These are phyloP conservation scores for Hemicordylus capensis DNA, from an alignment of 2,113 vertebrate genomes.

Conservation along the genomic window DNA sequence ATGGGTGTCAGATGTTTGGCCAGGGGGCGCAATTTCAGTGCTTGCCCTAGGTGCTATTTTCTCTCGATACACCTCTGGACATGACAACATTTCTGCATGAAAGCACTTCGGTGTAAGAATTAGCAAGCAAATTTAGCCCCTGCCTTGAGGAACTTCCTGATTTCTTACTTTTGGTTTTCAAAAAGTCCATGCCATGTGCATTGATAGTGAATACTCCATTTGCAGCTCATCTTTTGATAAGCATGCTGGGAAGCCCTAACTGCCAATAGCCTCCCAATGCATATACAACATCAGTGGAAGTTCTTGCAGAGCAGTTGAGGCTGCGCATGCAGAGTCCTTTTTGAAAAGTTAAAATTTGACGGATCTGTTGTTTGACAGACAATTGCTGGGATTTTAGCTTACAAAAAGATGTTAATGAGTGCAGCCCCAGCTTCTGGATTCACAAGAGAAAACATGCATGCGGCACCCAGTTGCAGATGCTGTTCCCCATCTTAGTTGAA, in stretches of 20 bases:
- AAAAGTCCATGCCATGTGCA: background rate
- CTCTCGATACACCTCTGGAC: too few relatives aligned
- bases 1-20: too few relatives aligned
- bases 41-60: too few relatives aligned
- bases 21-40: too few relatives aligned
- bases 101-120: background rate
- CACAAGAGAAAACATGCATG: background rate
- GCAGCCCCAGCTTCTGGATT: background rate
- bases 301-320: background rate
- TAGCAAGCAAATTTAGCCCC: background rate
- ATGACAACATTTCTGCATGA: background rate
- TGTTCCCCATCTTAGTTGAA: background rate
- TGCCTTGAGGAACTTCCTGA: background rate
- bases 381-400: background rate
- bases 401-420: background rate
- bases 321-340: background rate
- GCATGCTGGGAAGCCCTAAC: background rate
- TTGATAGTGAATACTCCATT: background rate
- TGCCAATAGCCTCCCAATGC: background rate
- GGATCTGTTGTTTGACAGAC: background rate
- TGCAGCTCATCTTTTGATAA: background rate
- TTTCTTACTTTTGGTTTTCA: background rate
- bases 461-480: background rate
- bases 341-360: background rate
- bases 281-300: background rate